phyloP scores from a whole-genome alignment of 2,888 invertebrate genomes.

The Sarcophaga subvicina region DNA sequence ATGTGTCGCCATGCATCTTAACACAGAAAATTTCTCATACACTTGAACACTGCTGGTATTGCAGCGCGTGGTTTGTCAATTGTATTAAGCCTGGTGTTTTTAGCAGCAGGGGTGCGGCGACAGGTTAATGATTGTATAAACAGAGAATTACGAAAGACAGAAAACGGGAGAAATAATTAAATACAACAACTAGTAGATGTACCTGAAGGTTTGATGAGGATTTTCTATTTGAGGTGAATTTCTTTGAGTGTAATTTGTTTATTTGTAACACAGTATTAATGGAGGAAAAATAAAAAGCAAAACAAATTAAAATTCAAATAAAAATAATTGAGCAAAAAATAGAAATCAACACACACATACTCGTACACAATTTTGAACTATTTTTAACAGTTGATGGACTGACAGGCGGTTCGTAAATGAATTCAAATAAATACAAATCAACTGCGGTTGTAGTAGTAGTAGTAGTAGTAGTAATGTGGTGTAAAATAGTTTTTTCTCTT shows the following conservation, averaged over 20 bases:
- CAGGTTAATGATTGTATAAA: slow-evolving; percentile 28
- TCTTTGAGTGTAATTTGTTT: background rate
- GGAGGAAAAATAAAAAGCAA: too few species aligned
- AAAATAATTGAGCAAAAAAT: slow-evolving; percentile 51
- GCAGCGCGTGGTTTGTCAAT: too few species aligned
- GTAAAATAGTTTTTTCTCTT: background rate
- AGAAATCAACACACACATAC: background rate
- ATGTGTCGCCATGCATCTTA: too few species aligned
- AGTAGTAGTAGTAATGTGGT: background rate
- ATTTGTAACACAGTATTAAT: background rate
- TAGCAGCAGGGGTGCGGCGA: slow-evolving; percentile 72
- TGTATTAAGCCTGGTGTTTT: too few species aligned
- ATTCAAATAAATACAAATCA: background rate
- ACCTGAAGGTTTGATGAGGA: too few species aligned
- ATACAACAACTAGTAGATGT: too few species aligned
- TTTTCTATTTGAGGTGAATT: too few species aligned
- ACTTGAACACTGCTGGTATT: too few species aligned
- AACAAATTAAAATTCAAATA: background rate
- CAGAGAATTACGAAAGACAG: background rate
- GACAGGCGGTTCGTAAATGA: slow-evolving; percentile 32
- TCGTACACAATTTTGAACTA: slow-evolving; percentile 32
- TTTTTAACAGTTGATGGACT: slow-evolving; percentile 52
- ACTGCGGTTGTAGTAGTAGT: background rate
- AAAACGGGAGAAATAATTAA: background rate
- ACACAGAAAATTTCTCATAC: too few species aligned